A percentile compares a stretch with the other conserved stretches of the same genome.
These are phyloP conservation scores for Albula goreensis DNA, from an alignment of 2,113 vertebrate genomes.

Conservation along the genomic window DNA sequence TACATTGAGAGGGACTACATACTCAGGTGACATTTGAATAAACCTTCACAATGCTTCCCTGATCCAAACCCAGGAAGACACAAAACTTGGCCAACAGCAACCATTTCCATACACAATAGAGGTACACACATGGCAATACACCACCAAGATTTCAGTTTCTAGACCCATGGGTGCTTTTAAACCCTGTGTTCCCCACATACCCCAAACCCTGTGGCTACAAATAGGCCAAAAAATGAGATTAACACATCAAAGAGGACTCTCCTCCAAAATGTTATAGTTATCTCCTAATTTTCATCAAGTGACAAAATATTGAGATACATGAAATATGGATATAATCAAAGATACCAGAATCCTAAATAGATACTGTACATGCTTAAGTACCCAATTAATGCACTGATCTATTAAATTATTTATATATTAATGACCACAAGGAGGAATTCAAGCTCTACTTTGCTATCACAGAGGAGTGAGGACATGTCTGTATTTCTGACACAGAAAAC, in stretches of 20 bases:
- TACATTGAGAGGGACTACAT: conserved; percentile 5
- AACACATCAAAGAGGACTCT: not conserved
- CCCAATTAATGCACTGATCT: not conserved
- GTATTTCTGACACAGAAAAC: not conserved
- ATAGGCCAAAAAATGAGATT: not conserved
- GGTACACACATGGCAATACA: conserved; percentile 39
- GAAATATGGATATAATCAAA: not conserved
- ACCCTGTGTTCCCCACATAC: conserved; percentile 23
- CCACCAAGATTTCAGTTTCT: too few species aligned
- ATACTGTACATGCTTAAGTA: not conserved
- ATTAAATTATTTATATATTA: not conserved
- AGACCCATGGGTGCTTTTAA: conserved; percentile 30
- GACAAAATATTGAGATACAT: not conserved
- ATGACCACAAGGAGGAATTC: not conserved
- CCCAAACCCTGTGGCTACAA: not conserved
- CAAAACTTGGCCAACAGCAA: conserved; percentile 43
- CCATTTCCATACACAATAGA: conserved; percentile 28
- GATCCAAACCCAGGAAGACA: conserved; percentile 41
- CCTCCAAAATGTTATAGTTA: not conserved
- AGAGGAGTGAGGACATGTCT: not conserved
- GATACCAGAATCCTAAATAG: not conserved
- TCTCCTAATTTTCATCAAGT: not conserved
- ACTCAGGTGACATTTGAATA: conserved; percentile 36
- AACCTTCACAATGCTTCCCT: conserved; percentile 38
- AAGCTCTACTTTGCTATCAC: not conserved